phyloP scores from a whole-genome alignment of 92 coral and sea anemone species.

The Heteractis magnifica region DNA sequence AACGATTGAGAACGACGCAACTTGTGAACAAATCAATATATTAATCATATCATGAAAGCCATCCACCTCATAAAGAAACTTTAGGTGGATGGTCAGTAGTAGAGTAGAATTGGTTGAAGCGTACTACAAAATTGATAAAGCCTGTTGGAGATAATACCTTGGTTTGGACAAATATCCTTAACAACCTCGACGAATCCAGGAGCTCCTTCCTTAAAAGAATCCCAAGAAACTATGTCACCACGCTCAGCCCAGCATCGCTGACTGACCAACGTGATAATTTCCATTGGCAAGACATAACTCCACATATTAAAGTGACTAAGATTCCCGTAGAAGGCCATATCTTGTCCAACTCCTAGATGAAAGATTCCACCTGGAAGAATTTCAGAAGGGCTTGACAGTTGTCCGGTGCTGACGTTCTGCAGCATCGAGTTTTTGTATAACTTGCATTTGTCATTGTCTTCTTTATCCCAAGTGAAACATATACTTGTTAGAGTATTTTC shows the following conservation, averaged over 20 bases:
- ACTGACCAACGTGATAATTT: slow-evolving; percentile 27
- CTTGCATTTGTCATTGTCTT: not conserved
- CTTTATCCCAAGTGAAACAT: not conserved
- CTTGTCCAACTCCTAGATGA: slow-evolving; percentile 14
- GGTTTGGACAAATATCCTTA: slow-evolving; percentile 36
- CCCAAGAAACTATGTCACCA: slow-evolving; percentile 53
- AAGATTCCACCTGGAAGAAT: slow-evolving; percentile 14
- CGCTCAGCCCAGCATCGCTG: slow-evolving; percentile 52
- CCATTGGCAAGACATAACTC: slow-evolving; percentile 40
- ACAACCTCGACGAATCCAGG: slow-evolving; percentile 4
- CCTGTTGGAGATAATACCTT: slow-evolving; percentile 18
- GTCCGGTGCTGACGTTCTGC: not conserved
- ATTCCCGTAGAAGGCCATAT: slow-evolving; percentile 7
- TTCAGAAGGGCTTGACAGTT: not conserved
- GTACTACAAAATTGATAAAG: too few relatives aligned
- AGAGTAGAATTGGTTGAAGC: too few relatives aligned
- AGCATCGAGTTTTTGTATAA: slow-evolving; percentile 15
- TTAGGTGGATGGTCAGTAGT: too few relatives aligned
- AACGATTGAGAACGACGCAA: too few relatives aligned
- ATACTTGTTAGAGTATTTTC: not conserved
- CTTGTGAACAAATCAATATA: too few relatives aligned
- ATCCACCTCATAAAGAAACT: too few relatives aligned
- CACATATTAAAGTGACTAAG: slow-evolving; percentile 44
- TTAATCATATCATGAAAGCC: too few relatives aligned
- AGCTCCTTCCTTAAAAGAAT: slow-evolving; percentile 9